These are phyloP conservation scores for Aleiodes sp. DNA, from an alignment of 1,140 invertebrate species.

Conservation along the genomic window DNA sequence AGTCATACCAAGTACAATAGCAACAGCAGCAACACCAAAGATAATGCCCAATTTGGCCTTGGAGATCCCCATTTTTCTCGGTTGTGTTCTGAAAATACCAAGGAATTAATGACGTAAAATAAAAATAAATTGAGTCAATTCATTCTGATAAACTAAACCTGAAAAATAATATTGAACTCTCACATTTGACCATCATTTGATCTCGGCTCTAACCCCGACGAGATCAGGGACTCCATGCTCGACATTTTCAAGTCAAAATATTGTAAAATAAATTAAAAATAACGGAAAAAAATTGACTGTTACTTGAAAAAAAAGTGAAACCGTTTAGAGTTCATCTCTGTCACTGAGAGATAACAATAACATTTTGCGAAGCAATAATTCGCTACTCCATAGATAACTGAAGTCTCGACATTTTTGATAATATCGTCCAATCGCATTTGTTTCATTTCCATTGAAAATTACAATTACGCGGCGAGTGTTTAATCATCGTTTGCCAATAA, in stretches of 20 bases:
- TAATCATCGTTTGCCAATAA: too few relatives aligned
- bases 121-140: not conserved
- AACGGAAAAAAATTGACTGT: not conserved
- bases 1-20: conserved; percentile 44
- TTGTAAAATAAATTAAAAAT: not conserved
- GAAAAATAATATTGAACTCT: not conserved
- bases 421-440: not conserved
- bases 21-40: conserved; percentile 35
- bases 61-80: conserved; percentile 37
- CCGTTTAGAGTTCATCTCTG: too few relatives aligned
- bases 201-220: conserved; percentile 2
- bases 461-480: too few relatives aligned
- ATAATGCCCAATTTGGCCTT: conserved; percentile 43
- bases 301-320: too few relatives aligned
- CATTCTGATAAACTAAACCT: not conserved
- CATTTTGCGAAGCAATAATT: too few relatives aligned
- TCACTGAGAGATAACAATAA: not conserved
- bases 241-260: not conserved
- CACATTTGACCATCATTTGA: conserved; percentile 37
- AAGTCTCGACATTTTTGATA: not conserved
- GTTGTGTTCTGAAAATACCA: not conserved
- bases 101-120: not conserved
- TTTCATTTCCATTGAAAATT: not conserved
- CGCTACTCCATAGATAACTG: not conserved
- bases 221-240: not conserved